Evolutionary conservation across 2,113 vertebrate species (phyloP), one percentile per base, ranked within the genome.

Genomic region (Halichoeres trimaculatus): DNA sequence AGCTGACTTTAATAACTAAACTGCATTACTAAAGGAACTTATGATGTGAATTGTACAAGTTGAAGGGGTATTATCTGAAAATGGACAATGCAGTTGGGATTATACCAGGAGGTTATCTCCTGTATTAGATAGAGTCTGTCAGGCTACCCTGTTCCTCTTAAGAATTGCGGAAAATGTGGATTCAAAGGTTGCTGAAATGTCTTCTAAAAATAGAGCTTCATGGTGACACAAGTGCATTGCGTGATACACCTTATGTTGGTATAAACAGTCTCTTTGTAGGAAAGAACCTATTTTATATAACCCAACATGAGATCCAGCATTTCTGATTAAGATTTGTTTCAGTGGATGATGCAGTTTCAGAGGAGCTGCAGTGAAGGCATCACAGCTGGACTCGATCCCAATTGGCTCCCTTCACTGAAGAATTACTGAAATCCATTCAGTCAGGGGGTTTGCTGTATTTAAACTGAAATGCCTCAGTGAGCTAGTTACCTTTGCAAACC

Each of bases 1-100:
- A 85, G 36, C 43, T 69, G 63, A 71, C 10, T 40, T 70, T 67
- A 81, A 68, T 65, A 69, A 85, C 76, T 85, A 56, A 74, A 19
- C 7, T 38, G 20, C 81, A 80, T 16, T 52, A 53, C 40, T 24
- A 61, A 58, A 72, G 74, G 45, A 70, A 75, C 84, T 70, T 57
- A 26, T 73, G 45, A 72, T 74, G 69, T 57, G 45, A 53, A 35
- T 11, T 74, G 72, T 22, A 57, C 36, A 43, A 75, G 23, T 12
- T 51, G 56, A 62, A 23, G 48, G 43, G 53, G 58, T 23, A 54
- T 69, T 75, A 71, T 72, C 80, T 54, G 58, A 73, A 71, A 65
- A 34, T 41, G 34, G 64, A 66, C 14, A 56, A 56, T 57, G 16
- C 17, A 10, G 16, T 61, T 54, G 22, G 22, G 45, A 63, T 61